These are phyloP conservation scores for Heptranchias perlo DNA, from an alignment of 2,113 vertebrate genomes.

Conservation along the genomic window DNA sequence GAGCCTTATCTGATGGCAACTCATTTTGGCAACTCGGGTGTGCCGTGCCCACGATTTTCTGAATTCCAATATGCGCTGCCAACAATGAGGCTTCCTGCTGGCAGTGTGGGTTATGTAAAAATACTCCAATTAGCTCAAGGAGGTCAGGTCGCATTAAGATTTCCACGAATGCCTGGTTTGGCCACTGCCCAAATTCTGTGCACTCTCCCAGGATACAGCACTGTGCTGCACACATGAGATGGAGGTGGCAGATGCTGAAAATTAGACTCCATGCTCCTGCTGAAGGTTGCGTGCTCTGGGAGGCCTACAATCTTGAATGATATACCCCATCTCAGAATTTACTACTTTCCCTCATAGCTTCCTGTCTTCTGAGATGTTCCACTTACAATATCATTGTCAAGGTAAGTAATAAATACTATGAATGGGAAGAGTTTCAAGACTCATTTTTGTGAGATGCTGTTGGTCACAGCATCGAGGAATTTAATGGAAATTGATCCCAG, in stretches of 20 bases:
- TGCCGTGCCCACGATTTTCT: background rate
- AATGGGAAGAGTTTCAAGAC: background rate
- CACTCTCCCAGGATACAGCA: background rate
- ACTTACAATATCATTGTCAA: background rate
- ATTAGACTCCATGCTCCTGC: background rate
- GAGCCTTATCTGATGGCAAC: background rate
- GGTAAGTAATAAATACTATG: background rate
- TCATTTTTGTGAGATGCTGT: background rate
- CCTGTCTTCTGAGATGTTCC: background rate
- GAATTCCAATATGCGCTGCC: background rate
- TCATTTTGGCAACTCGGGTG: background rate
- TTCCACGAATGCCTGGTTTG: background rate
- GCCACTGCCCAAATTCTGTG: background rate
- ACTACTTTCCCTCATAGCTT: background rate
- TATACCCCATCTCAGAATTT: background rate
- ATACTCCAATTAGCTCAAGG: background rate
- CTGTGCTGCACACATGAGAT: background rate
- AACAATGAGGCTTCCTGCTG: background rate
- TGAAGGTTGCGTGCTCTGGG: background rate
- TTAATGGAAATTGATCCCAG: no score
- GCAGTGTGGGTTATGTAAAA: background rate
- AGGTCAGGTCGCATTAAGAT: background rate
- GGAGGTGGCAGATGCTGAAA: no score
- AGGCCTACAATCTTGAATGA: background rate
- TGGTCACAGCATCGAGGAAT: no score